phyloP scores from a whole-genome alignment of 1,140 invertebrate species.

The Philotrypesis tridentata region DNA sequence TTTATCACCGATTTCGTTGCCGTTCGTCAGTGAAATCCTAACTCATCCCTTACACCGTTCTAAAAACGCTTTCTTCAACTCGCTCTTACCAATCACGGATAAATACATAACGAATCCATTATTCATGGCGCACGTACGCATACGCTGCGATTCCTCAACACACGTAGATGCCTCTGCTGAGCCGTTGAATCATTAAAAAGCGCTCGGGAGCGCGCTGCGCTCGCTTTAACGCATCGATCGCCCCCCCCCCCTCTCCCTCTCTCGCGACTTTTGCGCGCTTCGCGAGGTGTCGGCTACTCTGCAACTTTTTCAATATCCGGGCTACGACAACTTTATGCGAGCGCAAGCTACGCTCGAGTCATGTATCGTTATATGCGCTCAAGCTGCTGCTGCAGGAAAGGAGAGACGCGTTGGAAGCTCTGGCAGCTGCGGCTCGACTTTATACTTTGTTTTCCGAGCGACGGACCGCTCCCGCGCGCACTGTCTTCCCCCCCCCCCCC shows the following conservation, averaged over 20 bases:
- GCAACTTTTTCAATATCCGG: slow-evolving; percentile 32
- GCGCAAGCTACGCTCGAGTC: neutral
- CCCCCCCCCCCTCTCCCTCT: too few species aligned
- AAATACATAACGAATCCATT: slow-evolving; percentile 59
- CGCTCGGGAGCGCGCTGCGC: slow-evolving; percentile 51
- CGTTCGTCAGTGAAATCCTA: too few species aligned
- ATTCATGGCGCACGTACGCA: slow-evolving; percentile 54
- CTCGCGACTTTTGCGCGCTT: neutral
- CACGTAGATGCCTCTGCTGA: neutral
- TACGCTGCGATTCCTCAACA: slow-evolving; percentile 34
- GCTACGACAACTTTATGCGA: neutral
- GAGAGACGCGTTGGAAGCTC: neutral
- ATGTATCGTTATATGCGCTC: neutral
- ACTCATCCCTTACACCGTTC: too few species aligned
- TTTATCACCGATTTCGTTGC: neutral
- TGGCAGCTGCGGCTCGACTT: neutral
- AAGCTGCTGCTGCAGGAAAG: neutral
- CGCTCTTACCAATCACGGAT: slow-evolving; percentile 48
- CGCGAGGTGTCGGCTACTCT: neutral
- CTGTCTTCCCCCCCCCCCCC: too few species aligned
- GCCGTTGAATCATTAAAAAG: slow-evolving; percentile 34
- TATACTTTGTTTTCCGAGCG: neutral
- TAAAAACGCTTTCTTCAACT: neutral
- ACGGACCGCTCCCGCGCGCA: neutral
- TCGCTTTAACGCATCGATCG: slow-evolving; percentile 37